Evolutionary conservation across 2,113 vertebrate species (phyloP).

Genomic region (Xiphophorus maculatus): DNA sequence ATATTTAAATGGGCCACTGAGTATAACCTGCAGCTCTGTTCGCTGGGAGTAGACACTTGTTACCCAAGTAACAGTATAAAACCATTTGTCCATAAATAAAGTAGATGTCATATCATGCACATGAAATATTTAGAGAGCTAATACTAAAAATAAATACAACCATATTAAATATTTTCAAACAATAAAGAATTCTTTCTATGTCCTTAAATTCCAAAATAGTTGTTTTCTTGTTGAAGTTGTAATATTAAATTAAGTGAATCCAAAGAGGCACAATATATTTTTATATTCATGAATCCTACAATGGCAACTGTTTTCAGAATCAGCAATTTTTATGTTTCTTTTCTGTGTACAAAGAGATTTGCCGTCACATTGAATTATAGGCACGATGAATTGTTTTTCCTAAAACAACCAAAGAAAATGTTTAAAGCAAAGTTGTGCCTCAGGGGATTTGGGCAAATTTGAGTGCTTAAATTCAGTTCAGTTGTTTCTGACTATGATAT

Average conservation of each 20-base stretch:
- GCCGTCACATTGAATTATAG: conserved; percentile 51
- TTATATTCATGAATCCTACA: conserved; percentile 39
- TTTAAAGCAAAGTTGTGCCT: conserved; percentile 54
- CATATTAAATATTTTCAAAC: too few species aligned
- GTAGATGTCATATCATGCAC: neutral
- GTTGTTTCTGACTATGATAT: conserved; percentile 19
- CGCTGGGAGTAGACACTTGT: conserved; percentile 36
- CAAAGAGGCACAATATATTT: neutral
- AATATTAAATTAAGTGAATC: too few species aligned
- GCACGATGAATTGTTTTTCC: conserved; percentile 43
- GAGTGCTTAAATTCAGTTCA: conserved; percentile 29
- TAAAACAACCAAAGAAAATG: conserved; percentile 26
- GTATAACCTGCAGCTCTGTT: conserved; percentile 28
- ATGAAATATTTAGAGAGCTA: neutral
- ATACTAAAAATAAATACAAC: too few species aligned
- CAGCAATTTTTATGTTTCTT: neutral
- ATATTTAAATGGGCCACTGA: conserved; percentile 43
- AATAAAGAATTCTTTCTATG: conserved; percentile 11
- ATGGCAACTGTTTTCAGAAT: conserved; percentile 48
- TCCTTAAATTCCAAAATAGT: neutral
- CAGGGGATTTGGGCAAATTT: conserved; percentile 21
- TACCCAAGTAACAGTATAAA: conserved; percentile 19
- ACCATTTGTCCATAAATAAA: conserved; percentile 7
- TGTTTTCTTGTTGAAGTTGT: neutral
- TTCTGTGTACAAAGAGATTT: conserved; percentile 33